Base-by-base conservation (phyloP, 2,797 vertebrate species). In the Onychomys arenicola region DNA sequence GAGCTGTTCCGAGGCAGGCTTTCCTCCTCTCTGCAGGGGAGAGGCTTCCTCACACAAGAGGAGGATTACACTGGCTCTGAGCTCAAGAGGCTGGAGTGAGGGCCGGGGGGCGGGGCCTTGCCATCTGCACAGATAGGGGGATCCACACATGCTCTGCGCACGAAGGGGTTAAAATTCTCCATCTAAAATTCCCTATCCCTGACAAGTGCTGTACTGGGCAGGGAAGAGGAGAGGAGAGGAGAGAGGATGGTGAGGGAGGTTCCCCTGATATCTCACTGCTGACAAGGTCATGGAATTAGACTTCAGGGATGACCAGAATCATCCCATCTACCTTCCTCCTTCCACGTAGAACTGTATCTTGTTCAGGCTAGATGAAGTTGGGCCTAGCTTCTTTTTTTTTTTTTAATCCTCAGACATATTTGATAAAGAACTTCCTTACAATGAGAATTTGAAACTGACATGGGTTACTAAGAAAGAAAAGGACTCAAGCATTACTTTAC, bases 51-150 rank as follows among this genome's bases (percentile, higher is more conserved):
- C 96, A 97, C 98, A 98, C 97, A 97, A 98, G 98, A 98, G 97
- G 97, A 98, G 97, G 97, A 98, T 98, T 98, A 98, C 97, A 97
- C 97, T 96, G 98, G 97, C 98, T 98, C 98, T 95, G 97, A 97
- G 98, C 98, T 97, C 96, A 96, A 97, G 97, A 98, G 97, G 95
- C 97, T 97, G 97, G 95, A 98, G 97, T 97, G 97, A 97, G 97
- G 97, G 98, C 97, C 12, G 86, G 97, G 94, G 97, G 98, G 96
- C 97, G 98, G 97, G 98, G 98, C 97, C 93, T 97, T 91, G 97
- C 97, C 97, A 98, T 97, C 98, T 97, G 98, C 98, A 97, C 96
- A 97, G 97, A 98, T 90, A 97, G 86, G 96, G 96, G 96, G 97
- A 97, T 97, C 96, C 88, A 90, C 96, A 96, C 92, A 95, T 67